phyloP scores from a whole-genome alignment of 2,888 invertebrate genomes.

The Dryobotodes eremita region DNA sequence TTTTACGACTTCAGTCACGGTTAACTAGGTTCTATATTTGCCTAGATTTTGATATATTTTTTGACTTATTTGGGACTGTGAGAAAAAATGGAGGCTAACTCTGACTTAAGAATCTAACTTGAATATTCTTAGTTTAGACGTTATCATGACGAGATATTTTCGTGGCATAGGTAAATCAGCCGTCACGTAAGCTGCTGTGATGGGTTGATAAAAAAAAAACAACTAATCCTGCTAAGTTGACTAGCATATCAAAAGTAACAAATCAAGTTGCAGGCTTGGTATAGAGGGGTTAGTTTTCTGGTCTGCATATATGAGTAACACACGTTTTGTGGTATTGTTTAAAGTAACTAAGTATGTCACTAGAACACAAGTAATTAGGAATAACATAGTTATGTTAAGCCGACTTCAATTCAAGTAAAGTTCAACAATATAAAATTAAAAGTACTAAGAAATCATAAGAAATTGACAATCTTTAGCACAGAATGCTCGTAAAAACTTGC shows the following conservation, averaged over 20 bases:
- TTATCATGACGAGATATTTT: conserved; percentile 4
- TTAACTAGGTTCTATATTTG: conserved; percentile 30
- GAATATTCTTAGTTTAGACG: not conserved
- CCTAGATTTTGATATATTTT: conserved; percentile 12
- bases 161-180: not conserved
- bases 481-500: conserved; percentile 10
- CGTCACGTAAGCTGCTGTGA: not conserved
- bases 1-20: conserved; percentile 24
- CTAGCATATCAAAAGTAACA: not conserved
- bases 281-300: not conserved
- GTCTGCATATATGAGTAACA: not conserved
- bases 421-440: not conserved
- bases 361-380: not conserved
- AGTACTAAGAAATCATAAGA: not conserved
- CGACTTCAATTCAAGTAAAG: not conserved
- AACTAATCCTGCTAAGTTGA: not conserved
- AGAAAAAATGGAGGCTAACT: conserved; percentile 8
- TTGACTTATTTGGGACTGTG: conserved; percentile 19
- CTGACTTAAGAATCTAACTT: not conserved
- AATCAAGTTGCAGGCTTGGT: not conserved
- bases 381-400: not conserved
- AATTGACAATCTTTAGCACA: not conserved
- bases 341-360: not conserved
- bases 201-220: not conserved
- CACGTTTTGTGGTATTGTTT: not conserved